Base-by-base conservation (phyloP, 1,140 invertebrate species). In the Yoshiicerus persimilis region DNA sequence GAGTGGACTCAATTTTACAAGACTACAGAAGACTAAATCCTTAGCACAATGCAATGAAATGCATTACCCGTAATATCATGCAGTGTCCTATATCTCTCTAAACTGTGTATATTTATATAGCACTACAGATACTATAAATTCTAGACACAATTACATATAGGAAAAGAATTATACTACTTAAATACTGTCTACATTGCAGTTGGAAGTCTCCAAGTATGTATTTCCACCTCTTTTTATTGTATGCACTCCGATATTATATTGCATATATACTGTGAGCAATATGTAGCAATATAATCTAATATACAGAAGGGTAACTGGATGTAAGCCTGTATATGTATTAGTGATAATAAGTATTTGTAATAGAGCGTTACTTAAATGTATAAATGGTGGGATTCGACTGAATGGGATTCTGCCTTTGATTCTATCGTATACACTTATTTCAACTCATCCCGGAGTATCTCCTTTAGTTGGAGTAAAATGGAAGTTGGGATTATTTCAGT, bases 21-120 rank as follows among this genome's bases (percentile, higher is more conserved):
- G 75, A 80, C 75, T 34, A 80, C n/a, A n/a, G 32, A 80, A 80
- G 75, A 80, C 75, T 80, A 80, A 80, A 80, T 80, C 75, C 75
- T 10, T 30, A 80, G 32, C 32, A 80, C 32, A 80, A 34, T 80
- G 75, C 30, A 80, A 34, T 80, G 34, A 32, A 36, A 80, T 80
- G 75, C 75, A 80, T 34, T 80, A 32, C 75, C 25, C 4, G 25
- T 70, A 70, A 70, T 30, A 30, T 16, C 66, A 70, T 80, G 30
- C 30, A 80, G 32, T 16, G 75, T 25, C 64, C 64, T 66, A 10
- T 66, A 30, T 16, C 25, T 70, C n/a, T 23, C 4, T 10, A 70
- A 11, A 27, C 66, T 70, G 2, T 80, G 5, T 36, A 80, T 77
- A 77, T 77, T 36, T 70, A 27, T 70, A 70, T 27, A 27, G 3